These are phyloP conservation scores for Euplexia lucipara DNA, from an alignment of 2,888 invertebrate species.

Conservation along the genomic window DNA sequence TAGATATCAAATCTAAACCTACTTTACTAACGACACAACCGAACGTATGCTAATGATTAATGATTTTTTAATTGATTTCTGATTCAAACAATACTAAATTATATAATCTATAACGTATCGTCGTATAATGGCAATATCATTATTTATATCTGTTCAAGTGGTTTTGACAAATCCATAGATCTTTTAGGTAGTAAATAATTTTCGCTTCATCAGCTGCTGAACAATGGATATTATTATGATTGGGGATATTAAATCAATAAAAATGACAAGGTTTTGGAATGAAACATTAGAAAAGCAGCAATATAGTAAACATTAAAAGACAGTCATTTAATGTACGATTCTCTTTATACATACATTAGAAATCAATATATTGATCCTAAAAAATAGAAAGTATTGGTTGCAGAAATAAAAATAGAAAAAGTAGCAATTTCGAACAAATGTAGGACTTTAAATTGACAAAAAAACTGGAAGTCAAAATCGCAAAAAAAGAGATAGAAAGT, in stretches of 20 bases:
- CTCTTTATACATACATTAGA: too few species aligned
- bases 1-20: too few species aligned
- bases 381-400: conserved; percentile 8
- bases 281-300: not conserved
- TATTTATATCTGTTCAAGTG: not conserved
- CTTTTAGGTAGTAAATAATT: not conserved
- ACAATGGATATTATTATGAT: too few species aligned
- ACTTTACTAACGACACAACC: too few species aligned
- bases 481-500: conserved; percentile 7
- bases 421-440: not conserved
- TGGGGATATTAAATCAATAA: too few species aligned
- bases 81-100: not conserved
- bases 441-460: conserved; percentile 9
- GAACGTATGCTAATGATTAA: too few species aligned
- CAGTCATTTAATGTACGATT: accelerated
- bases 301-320: not conserved
- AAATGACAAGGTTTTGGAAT: not conserved
- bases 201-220: not conserved
- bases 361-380: not conserved
- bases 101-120: not conserved
- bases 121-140: not conserved
- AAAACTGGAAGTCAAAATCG: conserved; percentile 1
- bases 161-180: not conserved
- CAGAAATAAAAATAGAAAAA: not conserved
- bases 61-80: conserved; percentile 1